phyloP scores from a whole-genome alignment of 2,888 invertebrate species.

The Chrysolina americana region DNA sequence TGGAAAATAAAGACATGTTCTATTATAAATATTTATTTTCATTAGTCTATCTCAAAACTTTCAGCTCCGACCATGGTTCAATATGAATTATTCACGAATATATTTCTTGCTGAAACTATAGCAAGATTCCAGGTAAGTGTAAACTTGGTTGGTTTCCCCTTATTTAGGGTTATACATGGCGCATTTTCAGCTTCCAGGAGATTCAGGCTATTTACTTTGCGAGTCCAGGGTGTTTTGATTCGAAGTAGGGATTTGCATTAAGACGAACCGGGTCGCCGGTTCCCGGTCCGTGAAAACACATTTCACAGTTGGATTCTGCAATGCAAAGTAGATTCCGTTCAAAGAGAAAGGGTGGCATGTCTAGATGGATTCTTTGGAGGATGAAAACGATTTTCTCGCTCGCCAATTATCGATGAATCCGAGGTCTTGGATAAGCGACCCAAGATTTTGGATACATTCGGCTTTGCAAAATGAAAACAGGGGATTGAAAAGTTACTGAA shows the following conservation, averaged over 20 bases:
- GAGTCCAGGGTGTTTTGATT: slow-evolving; percentile 3
- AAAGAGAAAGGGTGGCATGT: neutral
- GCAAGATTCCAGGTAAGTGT: neutral
- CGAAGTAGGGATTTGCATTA: slow-evolving; percentile 3
- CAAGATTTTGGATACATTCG: too few species aligned
- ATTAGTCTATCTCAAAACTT: too few species aligned
- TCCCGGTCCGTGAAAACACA: neutral
- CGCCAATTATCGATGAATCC: too few species aligned
- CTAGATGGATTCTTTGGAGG: neutral
- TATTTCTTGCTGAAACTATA: neutral
- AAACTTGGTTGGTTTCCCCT: neutral
- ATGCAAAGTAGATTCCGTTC: neutral
- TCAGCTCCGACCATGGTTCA: neutral
- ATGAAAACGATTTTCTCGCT: too few species aligned
- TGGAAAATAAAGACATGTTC: too few species aligned
- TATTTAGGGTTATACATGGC: neutral
- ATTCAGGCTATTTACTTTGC: slow-evolving; percentile 1
- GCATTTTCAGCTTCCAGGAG: neutral
- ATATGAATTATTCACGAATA: neutral
- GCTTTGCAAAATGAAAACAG: too few species aligned
- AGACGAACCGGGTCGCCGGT: neutral
- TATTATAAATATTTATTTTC: too few species aligned
- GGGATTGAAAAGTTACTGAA: too few species aligned
- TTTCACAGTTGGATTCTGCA: neutral
- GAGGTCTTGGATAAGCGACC: too few species aligned